phyloP scores from a whole-genome alignment of 2,888 invertebrate genomes.

The Phyllotreta striolata region DNA sequence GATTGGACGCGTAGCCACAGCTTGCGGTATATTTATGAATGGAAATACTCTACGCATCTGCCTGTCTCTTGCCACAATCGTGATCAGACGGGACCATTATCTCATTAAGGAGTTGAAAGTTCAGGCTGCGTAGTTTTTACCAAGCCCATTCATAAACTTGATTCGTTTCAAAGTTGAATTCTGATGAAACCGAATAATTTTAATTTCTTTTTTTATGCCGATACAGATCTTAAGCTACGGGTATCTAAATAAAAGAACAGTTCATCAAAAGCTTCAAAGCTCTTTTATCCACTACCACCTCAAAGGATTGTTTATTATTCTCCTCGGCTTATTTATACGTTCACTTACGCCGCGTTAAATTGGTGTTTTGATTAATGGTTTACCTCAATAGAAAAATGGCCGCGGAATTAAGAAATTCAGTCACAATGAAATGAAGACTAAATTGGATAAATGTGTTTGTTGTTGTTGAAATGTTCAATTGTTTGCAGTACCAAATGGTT shows the following conservation, averaged over 20 bases:
- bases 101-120: slow-evolving; percentile 36
- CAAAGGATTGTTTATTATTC: slow-evolving; percentile 14
- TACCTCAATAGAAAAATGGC: slow-evolving; percentile 35
- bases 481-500: slow-evolving; percentile 50
- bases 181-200: no score
- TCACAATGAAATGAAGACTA: slow-evolving; percentile 42
- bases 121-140: slow-evolving; percentile 28
- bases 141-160: slow-evolving; percentile 34
- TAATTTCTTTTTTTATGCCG: no score
- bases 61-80: slow-evolving; percentile 23
- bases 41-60: slow-evolving; percentile 15
- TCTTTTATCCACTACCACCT: slow-evolving; percentile 1
- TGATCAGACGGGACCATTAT: slow-evolving; percentile 34
- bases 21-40: slow-evolving; percentile 26
- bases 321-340: slow-evolving; percentile 1
- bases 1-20: slow-evolving; percentile 29
- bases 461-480: slow-evolving; percentile 46
- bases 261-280: slow-evolving; percentile 1
- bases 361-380: slow-evolving; percentile 30
- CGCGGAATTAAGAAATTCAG: slow-evolving; percentile 37
- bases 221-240: not conserved
- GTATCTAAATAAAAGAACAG: not conserved
- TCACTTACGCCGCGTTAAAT: slow-evolving; percentile 18
- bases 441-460: slow-evolving; percentile 43
- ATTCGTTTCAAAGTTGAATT: not conserved